phyloP scores from a whole-genome alignment of 2,113 vertebrate species.

The Phyllostomus hastatus region DNA sequence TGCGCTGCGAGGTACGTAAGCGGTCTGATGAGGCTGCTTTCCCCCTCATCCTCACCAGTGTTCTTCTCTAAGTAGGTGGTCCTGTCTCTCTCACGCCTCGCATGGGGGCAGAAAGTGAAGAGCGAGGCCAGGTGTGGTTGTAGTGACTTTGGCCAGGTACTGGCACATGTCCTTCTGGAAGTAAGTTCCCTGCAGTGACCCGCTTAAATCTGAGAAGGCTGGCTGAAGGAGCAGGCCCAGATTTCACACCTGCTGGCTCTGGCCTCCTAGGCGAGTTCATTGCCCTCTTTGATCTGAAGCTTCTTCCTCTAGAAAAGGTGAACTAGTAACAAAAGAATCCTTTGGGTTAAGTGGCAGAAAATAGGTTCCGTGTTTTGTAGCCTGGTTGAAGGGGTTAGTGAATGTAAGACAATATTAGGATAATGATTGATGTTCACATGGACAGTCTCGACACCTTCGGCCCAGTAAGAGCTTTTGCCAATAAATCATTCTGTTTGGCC shows the following conservation, averaged over 20 bases:
- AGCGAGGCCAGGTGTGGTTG: background rate
- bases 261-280: background rate
- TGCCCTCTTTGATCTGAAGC: background rate
- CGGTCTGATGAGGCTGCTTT: background rate
- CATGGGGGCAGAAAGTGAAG: background rate
- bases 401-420: background rate
- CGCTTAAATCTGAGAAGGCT: background rate
- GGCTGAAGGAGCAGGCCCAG: background rate
- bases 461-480: background rate
- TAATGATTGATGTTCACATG: background rate
- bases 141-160: background rate
- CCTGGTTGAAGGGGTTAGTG: background rate
- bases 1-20: background rate
- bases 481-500: background rate
- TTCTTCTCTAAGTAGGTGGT: background rate
- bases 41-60: background rate
- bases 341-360: background rate
- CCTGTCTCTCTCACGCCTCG: background rate
- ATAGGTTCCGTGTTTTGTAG: background rate
- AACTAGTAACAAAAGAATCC: background rate
- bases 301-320: background rate
- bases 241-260: background rate
- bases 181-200: background rate
- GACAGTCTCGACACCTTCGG: background rate
- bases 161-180: background rate